A percentile compares a stretch with the other conserved stretches of the same genome.
These are phyloP conservation scores for Esox lucius DNA, from an alignment of 2,797 vertebrate species.

Conservation along the genomic window DNA sequence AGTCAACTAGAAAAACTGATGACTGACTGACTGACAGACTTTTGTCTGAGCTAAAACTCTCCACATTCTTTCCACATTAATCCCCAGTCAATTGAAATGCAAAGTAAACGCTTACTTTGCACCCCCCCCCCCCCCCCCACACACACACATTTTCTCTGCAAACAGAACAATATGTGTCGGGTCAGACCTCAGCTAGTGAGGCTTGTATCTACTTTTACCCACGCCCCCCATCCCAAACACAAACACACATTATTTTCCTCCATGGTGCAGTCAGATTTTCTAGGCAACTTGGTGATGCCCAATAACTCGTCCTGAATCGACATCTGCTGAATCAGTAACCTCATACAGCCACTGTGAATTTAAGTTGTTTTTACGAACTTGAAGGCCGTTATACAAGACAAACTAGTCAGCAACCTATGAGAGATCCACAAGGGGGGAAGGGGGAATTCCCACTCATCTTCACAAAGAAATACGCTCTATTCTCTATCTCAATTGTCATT, in stretches of 20 bases:
- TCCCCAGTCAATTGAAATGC: conserved; percentile 76
- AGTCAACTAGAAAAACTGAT: conserved; percentile 46
- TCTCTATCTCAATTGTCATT: neutral
- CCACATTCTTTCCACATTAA: conserved; percentile 52
- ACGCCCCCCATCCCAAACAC: conserved; percentile 9
- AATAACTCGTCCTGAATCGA: too few relatives aligned
- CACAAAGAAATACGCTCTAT: neutral
- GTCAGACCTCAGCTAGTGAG: conserved; percentile 28
- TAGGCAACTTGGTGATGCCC: neutral
- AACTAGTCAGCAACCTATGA: too few relatives aligned
- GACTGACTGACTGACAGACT: conserved; percentile 55
- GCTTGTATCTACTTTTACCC: neutral
- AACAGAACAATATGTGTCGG: conserved; percentile 47
- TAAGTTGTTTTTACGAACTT: too few relatives aligned
- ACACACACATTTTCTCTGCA: conserved; percentile 50
- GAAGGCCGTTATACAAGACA: too few relatives aligned
- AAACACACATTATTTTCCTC: neutral
- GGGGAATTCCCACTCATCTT: too few relatives aligned
- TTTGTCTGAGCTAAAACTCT: conserved; percentile 54
- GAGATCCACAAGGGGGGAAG: too few relatives aligned
- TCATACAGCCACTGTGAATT: too few relatives aligned
- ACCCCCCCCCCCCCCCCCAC: conserved; percentile 42
- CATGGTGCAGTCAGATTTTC: neutral
- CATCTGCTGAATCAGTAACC: too few relatives aligned
- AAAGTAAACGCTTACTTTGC: conserved; percentile 75